Evolutionary conservation across 2,797 vertebrate genomes (phyloP).

Genomic region (Acanthurus leucopareius): DNA sequence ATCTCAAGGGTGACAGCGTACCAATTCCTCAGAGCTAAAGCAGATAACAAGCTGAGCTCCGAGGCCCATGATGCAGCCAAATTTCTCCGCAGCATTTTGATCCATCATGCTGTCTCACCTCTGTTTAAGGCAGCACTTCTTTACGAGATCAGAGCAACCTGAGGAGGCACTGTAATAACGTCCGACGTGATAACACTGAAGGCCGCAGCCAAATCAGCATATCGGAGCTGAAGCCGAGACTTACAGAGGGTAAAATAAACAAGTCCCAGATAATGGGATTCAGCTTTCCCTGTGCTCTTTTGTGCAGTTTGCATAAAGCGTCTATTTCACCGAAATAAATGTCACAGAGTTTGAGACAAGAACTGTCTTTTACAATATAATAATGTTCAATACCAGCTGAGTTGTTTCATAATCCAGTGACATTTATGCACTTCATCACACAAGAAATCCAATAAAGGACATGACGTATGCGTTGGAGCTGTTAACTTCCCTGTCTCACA

Average conservation of each 20-base stretch:
- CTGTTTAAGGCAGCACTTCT: constrained; percentile 51
- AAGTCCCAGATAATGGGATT: constrained; percentile 16
- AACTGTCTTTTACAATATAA: constrained; percentile 20
- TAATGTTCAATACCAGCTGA: background rate
- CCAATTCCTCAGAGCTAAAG: constrained; percentile 53
- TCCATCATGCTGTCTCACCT: constrained; percentile 61
- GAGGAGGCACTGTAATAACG: constrained; percentile 29
- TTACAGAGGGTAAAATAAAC: constrained; percentile 33
- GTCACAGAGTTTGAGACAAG: constrained; percentile 24
- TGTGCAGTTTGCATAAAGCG: constrained; percentile 25
- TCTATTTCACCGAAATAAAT: background rate
- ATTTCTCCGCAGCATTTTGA: constrained; percentile 49
- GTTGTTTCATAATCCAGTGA: constrained; percentile 34
- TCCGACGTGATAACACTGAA: constrained; percentile 18
- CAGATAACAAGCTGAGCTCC: constrained; percentile 68
- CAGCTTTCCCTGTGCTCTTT: constrained; percentile 21
- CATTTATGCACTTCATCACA: constrained; percentile 34
- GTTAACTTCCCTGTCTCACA: constrained; percentile 42
- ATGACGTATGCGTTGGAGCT: background rate
- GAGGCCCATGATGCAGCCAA: constrained; percentile 46
- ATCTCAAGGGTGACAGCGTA: constrained; percentile 59
- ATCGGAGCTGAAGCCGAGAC: constrained; percentile 19
- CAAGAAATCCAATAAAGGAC: constrained; percentile 52
- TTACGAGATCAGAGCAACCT: constrained; percentile 48
- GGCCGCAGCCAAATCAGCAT: constrained; percentile 46